Evolutionary conservation across 2,797 vertebrate species (phyloP), one percentile per base, ranked within the genome.

Genomic region (Phaenicophaeus curvirostris): DNA sequence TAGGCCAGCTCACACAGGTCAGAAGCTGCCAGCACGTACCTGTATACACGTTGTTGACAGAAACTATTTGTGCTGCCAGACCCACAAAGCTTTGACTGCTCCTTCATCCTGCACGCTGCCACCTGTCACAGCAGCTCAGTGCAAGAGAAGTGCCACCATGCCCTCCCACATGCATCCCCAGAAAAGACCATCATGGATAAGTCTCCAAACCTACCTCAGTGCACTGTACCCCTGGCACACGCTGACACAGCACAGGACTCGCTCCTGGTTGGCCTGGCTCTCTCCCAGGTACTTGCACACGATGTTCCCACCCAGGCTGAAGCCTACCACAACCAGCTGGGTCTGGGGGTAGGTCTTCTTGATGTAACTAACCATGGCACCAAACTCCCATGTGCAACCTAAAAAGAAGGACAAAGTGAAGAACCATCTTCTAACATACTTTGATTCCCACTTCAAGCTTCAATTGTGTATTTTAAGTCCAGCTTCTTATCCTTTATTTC

Each of bases 351-450:
- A 99, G 0, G 97, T 96, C 96, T 98, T 99, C 98, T 98, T 99
- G 85, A 99, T 99, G 98, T 99, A 99, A 94, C 98, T 98, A 19
- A 99, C 99, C 99, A 99, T 99, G 82, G 99, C 98, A 23, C 98
- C 98, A 82, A 99, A 99, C 94, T 99, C 99, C 99, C 99, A 99
- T 0, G 99, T 99, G 94, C 99, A 99, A 71, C 99, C 99, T 99
- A 87, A 5, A 77, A 89, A 50, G 14, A 93, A 96, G 37, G 39
- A 89, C 6, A 46, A 91, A 76, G 42, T 73, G 37, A 87, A 87
- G 30, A n/a, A 51, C 57, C 21, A 55, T 30, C 14, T 19, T 27
- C 12, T 37, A 63, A 66, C 41, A 75, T 8, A 53, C 33, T 20
- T 24, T 35, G 42, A 73, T 28, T 75, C 67, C 58, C 12, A 9